Base-by-base conservation (phyloP, 2,888 invertebrate genomes). In the Beris morrisii region DNA sequence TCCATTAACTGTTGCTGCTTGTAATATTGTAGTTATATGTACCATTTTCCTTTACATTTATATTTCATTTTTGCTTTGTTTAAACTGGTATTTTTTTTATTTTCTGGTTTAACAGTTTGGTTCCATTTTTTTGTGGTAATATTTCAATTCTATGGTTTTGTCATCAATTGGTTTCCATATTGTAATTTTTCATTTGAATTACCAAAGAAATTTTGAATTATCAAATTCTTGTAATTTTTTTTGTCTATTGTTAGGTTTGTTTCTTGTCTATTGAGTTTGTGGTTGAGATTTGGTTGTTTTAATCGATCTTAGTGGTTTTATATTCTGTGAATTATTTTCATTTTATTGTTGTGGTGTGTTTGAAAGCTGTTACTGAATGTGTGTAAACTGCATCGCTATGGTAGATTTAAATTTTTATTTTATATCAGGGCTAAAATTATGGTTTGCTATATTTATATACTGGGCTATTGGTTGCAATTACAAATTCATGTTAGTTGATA, bases 351-450 rank as follows among this genome's bases (percentile, higher is more conserved):
- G 48, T 65, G 43, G 53, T 67, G 57, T 48, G 54, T 58, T 61
- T 66, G 59, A 46, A 53, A 53, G 44, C 46, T 66, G 30, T 50
- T 57, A 38, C 9, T 30, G 9, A 65, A 31, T 57, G n/a, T 57
- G 70, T 70, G 70, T 70, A 70, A 70, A 70, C 70, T 70, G 70
- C 69, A 70, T 70, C 68, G 69, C 70, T 69, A 64, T 56, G 59
- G 43, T 66, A 57, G 48, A 43, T 45, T 44, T 5, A 13, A n/a
- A 61, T 50, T 50, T 12, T 22, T 53, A 6, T 46, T 64, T 46
- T 64, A 54, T 3, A 30, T 54, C 15, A 5, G 38, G 38, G 9
- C 38, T 38, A 38, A 48, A 22, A 48, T 48, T 48, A 22, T 58
- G 28, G 45, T 13, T 13, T 52, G 15, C 12, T 53, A 31, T 12